phyloP scores from a whole-genome alignment of 2,113 vertebrate genomes.

The Empidonax alnorum region DNA sequence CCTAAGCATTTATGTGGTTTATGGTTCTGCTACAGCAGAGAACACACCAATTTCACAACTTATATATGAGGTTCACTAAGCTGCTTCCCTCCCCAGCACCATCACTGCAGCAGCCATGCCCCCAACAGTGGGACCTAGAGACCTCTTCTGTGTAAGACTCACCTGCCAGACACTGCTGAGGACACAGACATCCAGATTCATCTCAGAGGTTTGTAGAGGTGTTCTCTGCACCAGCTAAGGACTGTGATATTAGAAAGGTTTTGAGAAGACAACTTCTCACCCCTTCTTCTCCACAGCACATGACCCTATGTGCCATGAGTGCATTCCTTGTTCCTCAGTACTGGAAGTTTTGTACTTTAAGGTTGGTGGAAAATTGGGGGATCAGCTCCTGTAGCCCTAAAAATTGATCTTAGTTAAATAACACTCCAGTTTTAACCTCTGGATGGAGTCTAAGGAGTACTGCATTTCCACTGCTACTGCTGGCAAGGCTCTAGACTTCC shows the following conservation, averaged over 20 bases:
- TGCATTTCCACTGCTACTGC: background rate
- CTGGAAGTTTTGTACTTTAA: background rate
- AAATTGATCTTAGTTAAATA: background rate
- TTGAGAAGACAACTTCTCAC: background rate
- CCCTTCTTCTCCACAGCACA: background rate
- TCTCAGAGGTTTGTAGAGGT: background rate
- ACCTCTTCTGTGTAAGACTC: background rate
- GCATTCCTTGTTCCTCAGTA: fast-evolving
- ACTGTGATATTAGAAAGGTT: background rate
- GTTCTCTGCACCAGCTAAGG: background rate
- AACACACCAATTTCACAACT: background rate
- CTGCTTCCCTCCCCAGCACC: background rate
- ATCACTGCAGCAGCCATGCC: background rate
- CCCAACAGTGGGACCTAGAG: background rate
- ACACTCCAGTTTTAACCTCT: background rate
- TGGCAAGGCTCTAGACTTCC: background rate
- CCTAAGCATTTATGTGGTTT: background rate
- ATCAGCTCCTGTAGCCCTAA: background rate
- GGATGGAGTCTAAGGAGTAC: background rate
- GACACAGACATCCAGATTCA: background rate
- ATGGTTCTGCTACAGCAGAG: background rate
- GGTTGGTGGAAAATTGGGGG: fast-evolving
- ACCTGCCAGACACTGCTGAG: background rate
- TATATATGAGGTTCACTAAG: background rate
- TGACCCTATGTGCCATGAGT: background rate